phyloP scores from a whole-genome alignment of 2,888 invertebrate genomes.

The Dascillus cervinus region DNA sequence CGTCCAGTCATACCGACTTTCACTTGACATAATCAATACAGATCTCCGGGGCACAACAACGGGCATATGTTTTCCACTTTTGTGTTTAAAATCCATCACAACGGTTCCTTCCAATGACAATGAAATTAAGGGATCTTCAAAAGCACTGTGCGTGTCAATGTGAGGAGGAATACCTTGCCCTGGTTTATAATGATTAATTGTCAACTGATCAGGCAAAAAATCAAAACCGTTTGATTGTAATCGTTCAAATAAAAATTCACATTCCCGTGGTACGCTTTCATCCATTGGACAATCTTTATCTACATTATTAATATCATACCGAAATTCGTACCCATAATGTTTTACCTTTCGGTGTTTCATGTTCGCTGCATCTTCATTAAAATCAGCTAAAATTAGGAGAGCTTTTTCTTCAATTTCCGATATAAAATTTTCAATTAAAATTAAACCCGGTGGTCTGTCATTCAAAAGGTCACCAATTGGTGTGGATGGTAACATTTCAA shows the following conservation, averaged over 20 bases:
- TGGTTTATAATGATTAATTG: slow-evolving; percentile 74
- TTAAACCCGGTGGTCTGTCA: slow-evolving; percentile 57
- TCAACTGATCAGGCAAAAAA: slow-evolving; percentile 70
- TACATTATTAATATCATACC: slow-evolving; percentile 81
- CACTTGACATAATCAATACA: slow-evolving; percentile 71
- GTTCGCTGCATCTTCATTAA: slow-evolving; percentile 29
- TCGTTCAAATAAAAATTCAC: slow-evolving; percentile 56
- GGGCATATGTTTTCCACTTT: slow-evolving; percentile 50
- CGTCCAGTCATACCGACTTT: slow-evolving; percentile 67
- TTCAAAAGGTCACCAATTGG: neutral
- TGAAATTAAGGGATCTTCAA: slow-evolving; percentile 80
- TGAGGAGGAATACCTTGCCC: slow-evolving; percentile 95
- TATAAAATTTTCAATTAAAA: slow-evolving; percentile 64
- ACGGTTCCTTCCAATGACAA: slow-evolving; percentile 75
- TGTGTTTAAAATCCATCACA: slow-evolving; percentile 82
- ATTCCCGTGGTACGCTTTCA: slow-evolving; percentile 62
- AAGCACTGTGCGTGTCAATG: slow-evolving; percentile 92
- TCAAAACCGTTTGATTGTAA: slow-evolving; percentile 40
- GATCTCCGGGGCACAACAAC: slow-evolving; percentile 64
- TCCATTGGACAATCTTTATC: slow-evolving; percentile 60
- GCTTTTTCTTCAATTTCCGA: slow-evolving; percentile 56
- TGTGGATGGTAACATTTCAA: slow-evolving; percentile 39
- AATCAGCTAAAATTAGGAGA: slow-evolving; percentile 49
- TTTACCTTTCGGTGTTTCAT: slow-evolving; percentile 79
- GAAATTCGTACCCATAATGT: slow-evolving; percentile 89